Evolutionary conservation across 2,797 vertebrate species (phyloP).

Genomic region (Dryobates pubescens): DNA sequence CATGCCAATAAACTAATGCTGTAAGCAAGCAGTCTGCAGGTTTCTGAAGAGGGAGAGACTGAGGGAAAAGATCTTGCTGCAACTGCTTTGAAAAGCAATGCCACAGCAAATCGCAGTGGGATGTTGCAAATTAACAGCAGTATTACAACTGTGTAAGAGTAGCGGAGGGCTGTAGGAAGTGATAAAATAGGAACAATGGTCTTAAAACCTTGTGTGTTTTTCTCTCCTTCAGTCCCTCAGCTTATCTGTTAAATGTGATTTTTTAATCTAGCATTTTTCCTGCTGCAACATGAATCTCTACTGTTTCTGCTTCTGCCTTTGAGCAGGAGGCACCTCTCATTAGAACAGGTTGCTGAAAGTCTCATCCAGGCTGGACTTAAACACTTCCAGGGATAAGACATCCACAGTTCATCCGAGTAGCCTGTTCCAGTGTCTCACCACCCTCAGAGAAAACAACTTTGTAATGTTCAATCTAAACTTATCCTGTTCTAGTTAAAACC

Average conservation of each 20-base stretch:
- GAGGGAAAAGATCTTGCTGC: not conserved
- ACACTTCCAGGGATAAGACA: too few species aligned
- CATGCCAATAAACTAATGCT: not conserved
- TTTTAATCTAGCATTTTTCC: not conserved
- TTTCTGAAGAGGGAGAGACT: not conserved
- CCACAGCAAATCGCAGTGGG: not conserved
- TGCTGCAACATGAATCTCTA: not conserved
- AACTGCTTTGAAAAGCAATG: not conserved
- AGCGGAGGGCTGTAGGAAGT: not conserved
- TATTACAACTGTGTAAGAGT: not conserved
- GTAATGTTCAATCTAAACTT: too few species aligned
- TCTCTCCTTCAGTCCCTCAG: not conserved
- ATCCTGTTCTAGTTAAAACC: too few species aligned
- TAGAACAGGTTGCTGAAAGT: too few species aligned
- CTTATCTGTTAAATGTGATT: not conserved
- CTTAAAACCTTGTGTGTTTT: not conserved
- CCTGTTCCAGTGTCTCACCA: too few species aligned
- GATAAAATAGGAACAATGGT: not conserved
- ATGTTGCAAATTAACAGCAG: rapidly evolving
- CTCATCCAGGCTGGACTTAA: too few species aligned
- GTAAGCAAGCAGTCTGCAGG: not conserved
- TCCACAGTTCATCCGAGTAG: too few species aligned
- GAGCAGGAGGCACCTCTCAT: not conserved
- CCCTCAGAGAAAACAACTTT: too few species aligned
- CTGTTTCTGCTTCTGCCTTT: not conserved